Conservation (phyloP, 2,113 vertebrate species). For the Micronycteris hirsuta region DNA sequence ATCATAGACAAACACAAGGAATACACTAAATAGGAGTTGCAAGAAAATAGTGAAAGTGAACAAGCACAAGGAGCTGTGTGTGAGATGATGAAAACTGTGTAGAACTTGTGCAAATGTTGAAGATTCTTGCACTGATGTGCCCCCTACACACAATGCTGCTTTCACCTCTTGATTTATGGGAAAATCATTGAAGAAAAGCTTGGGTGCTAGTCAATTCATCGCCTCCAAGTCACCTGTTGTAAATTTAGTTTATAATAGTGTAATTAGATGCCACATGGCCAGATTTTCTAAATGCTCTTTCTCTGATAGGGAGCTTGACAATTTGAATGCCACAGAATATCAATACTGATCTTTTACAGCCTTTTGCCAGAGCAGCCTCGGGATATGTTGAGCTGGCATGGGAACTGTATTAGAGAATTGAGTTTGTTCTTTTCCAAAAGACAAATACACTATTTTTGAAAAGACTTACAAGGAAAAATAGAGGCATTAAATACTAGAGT, state of each 20-base stretch:
- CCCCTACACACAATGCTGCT: constrained; percentile 31
- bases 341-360: constrained; percentile 83
- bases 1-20: not conserved
- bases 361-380: constrained; percentile 77
- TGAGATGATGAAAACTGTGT: not conserved
- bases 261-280: constrained; percentile 79
- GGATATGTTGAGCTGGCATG: constrained; percentile 75
- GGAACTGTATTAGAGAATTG: constrained; percentile 78
- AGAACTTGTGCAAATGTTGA: not conserved
- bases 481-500: constrained; percentile 68
- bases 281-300: constrained; percentile 77
- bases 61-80: constrained; percentile 16
- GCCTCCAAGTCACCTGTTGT: constrained; percentile 70
- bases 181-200: constrained; percentile 71
- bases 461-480: constrained; percentile 78
- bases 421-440: constrained; percentile 85
- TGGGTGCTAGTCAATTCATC: constrained; percentile 67
- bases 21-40: not conserved
- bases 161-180: constrained; percentile 62
- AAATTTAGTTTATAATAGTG: constrained; percentile 80
- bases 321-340: constrained; percentile 84
- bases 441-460: constrained; percentile 84
- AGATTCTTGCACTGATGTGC: not conserved
- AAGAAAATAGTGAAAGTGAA: constrained; percentile 55
- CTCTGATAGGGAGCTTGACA: constrained; percentile 73